phyloP scores from a whole-genome alignment of 2,113 vertebrate species.

The Columba janthina region DNA sequence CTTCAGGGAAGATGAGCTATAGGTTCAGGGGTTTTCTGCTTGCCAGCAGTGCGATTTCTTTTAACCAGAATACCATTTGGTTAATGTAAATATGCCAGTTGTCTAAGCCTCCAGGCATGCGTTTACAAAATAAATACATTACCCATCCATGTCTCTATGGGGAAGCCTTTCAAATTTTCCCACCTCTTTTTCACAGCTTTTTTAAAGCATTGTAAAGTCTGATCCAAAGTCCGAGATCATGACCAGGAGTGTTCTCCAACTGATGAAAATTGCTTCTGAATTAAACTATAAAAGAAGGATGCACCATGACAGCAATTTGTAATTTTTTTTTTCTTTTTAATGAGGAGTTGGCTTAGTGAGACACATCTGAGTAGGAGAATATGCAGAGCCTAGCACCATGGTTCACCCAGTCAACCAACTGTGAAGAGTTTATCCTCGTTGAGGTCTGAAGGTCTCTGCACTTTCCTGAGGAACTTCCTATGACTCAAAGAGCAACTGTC shows the following conservation, averaged over 20 bases:
- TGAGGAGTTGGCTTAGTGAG: background rate
- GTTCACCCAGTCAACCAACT: background rate
- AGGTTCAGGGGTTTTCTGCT: background rate
- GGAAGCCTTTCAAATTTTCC: constrained; percentile 2
- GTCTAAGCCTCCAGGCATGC: constrained; percentile 22
- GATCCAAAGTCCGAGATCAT: background rate
- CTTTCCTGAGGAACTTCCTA: background rate
- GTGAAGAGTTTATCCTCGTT: background rate
- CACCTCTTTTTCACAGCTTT: background rate
- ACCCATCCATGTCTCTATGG: background rate
- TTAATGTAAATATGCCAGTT: background rate
- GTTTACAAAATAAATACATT: constrained; percentile 6
- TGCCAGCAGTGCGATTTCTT: constrained; percentile 11
- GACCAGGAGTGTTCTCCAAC: background rate
- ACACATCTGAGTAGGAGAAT: background rate
- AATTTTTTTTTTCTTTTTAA: background rate
- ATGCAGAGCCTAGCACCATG: rapidly evolving
- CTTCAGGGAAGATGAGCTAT: constrained; percentile 15
- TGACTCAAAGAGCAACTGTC: background rate
- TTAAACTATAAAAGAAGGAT: background rate
- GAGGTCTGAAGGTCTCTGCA: background rate
- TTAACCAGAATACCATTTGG: background rate
- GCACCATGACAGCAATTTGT: background rate
- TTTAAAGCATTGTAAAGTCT: background rate
- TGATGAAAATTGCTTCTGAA: background rate